Percentiles rank a stretch among this genome's conserved stretches.
phyloP scores from a whole-genome alignment of 2,888 invertebrate species.

The Caenorhabditis parvicauda region DNA sequence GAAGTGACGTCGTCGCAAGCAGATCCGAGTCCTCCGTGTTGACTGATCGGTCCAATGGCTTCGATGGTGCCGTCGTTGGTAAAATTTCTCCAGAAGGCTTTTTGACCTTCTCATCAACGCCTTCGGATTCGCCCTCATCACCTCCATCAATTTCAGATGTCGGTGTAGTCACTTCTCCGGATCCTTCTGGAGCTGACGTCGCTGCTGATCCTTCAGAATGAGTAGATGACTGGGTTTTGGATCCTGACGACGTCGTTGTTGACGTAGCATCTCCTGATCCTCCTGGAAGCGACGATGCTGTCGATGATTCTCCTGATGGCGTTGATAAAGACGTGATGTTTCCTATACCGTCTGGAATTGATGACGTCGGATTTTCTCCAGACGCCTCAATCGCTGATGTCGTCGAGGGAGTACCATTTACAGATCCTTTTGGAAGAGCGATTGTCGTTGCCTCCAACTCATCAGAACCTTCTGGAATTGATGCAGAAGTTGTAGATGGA shows the following conservation, averaged over 20 bases:
- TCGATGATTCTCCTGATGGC: no score
- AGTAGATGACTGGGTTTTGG: no score
- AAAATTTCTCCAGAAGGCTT: no score
- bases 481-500: background rate
- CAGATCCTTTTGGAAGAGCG: background rate
- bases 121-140: background rate
- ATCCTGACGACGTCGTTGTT: no score
- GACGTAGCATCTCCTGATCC: background rate
- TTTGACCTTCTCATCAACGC: background rate
- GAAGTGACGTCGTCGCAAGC: constrained; percentile 2
- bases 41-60: background rate
- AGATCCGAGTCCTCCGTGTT: background rate
- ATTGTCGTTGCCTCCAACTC: background rate
- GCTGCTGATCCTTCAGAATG: constrained; percentile 2
- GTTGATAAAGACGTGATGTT: no score
- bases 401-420: background rate
- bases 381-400: no score
- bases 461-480: no score
- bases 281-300: background rate
- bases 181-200: background rate
- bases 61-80: background rate
- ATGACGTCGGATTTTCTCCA: no score
- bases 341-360: no score
- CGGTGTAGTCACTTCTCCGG: background rate
- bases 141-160: background rate